A percentile compares a stretch with the other conserved stretches of the same genome.
Evolutionary conservation across 2,888 invertebrate genomes (phyloP).

Genomic region (Aleiodes leptofemur): DNA sequence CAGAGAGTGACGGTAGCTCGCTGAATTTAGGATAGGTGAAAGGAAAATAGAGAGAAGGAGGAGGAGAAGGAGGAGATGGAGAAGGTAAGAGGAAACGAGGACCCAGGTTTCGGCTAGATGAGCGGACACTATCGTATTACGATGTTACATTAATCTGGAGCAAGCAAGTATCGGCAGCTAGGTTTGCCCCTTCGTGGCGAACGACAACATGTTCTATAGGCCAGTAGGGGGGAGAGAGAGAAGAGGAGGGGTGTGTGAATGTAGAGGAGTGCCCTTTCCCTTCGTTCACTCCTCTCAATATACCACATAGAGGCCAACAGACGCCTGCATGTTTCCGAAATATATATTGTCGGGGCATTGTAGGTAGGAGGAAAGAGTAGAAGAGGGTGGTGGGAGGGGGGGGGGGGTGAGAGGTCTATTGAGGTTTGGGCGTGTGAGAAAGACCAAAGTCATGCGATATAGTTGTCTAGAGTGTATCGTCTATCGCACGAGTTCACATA

Average conservation of each 20-base stretch:
- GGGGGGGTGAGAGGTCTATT: slow-evolving; percentile 12
- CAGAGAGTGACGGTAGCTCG: slow-evolving; percentile 14
- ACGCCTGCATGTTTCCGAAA: slow-evolving; percentile 63
- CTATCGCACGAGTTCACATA: slow-evolving; percentile 58
- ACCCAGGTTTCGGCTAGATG: slow-evolving; percentile 63
- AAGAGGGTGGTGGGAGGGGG: slow-evolving; percentile 39
- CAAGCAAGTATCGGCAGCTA: slow-evolving; percentile 68
- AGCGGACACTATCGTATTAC: slow-evolving; percentile 69
- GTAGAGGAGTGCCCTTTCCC: slow-evolving; percentile 49
- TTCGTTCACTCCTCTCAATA: too few relatives aligned
- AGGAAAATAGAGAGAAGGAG: slow-evolving; percentile 26
- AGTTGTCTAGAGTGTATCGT: slow-evolving; percentile 47
- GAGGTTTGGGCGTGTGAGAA: slow-evolving; percentile 42
- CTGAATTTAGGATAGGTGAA: slow-evolving; percentile 50
- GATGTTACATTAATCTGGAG: slow-evolving; percentile 70
- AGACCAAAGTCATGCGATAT: slow-evolving; percentile 35
- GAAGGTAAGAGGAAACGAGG: slow-evolving; percentile 44
- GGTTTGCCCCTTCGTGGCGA: slow-evolving; percentile 43
- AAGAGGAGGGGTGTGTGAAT: slow-evolving; percentile 42
- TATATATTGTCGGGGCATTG: slow-evolving; percentile 63
- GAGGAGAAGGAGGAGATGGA: neutral
- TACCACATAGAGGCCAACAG: too few relatives aligned
- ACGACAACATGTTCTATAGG: slow-evolving; percentile 42
- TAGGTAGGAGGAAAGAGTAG: slow-evolving; percentile 42
- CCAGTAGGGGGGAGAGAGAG: slow-evolving; percentile 38